phyloP scores from a whole-genome alignment of 1,140 invertebrate species.

The Ceratosolen solmsi region DNA sequence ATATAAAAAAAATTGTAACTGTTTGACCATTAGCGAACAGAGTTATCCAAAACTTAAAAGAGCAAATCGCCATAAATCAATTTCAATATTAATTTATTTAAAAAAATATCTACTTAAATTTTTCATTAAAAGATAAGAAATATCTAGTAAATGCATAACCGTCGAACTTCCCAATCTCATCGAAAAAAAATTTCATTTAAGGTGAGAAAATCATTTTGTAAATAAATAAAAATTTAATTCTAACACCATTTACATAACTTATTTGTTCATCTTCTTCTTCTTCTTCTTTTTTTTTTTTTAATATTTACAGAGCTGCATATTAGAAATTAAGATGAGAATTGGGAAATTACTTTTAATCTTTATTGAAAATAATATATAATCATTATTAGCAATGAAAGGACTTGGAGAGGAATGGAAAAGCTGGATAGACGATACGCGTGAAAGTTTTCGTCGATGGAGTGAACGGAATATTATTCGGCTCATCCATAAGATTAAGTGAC shows the following conservation, averaged over 20 bases:
- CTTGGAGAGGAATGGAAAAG: slow-evolving; percentile 21
- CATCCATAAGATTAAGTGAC: slow-evolving; percentile 34
- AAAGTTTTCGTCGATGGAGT: slow-evolving; percentile 40
- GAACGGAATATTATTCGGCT: slow-evolving; percentile 6
- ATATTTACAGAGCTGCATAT: slow-evolving; percentile 29
- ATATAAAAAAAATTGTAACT: not conserved
- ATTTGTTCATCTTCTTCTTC: not conserved
- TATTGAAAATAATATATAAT: slow-evolving; percentile 28
- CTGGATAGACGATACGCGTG: slow-evolving; percentile 22
- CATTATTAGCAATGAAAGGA: slow-evolving; percentile 25
- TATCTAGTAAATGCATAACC: not conserved
- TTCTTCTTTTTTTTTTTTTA: not conserved
- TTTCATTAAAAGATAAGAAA: not conserved
- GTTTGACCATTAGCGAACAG: not conserved
- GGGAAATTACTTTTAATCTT: slow-evolving; percentile 22
- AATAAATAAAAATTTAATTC: too few relatives aligned
- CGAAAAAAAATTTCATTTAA: slow-evolving; percentile 19
- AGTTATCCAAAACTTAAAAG: not conserved
- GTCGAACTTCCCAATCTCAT: slow-evolving; percentile 35
- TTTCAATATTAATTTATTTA: not conserved
- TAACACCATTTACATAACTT: too few relatives aligned
- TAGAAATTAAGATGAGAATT: slow-evolving; percentile 40
- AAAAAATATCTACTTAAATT: not conserved
- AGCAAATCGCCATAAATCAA: not conserved
- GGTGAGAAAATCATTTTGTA: slow-evolving; percentile 21